Percentiles rank a stretch among this genome's conserved stretches.
These are phyloP conservation scores for Trimorus sp. DNA, from an alignment of 2,888 invertebrate species.

Conservation along the genomic window DNA sequence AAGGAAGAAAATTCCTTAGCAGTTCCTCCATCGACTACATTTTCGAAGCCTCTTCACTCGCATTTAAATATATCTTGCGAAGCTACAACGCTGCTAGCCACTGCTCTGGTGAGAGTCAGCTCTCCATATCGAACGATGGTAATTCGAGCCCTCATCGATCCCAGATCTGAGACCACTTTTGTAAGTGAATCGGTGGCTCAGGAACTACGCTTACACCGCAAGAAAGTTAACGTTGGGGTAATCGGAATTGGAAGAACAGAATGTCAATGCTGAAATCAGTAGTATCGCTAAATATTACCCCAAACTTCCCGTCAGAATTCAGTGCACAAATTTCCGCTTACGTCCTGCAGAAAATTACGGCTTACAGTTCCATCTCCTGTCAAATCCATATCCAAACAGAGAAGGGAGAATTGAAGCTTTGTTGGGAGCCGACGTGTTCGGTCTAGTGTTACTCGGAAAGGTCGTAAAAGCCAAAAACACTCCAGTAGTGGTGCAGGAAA, in stretches of 20 bases:
- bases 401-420: neutral
- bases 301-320: neutral
- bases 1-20: too few relatives aligned
- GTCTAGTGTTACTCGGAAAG: neutral
- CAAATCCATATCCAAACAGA: neutral
- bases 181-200: conserved; percentile 55
- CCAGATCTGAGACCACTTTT: conserved; percentile 62
- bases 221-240: neutral
- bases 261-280: neutral
- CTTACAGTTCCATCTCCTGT: neutral
- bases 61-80: too few relatives aligned
- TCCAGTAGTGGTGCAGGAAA: neutral
- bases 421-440: conserved; percentile 1
- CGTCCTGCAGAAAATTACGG: conserved; percentile 4
- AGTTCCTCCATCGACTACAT: too few relatives aligned
- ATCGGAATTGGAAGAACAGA: neutral
- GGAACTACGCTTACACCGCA: conserved; percentile 29
- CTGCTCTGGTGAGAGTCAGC: too few relatives aligned
- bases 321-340: neutral
- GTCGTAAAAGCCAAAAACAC: neutral
- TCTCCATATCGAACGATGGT: too few relatives aligned
- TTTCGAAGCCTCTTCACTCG: too few relatives aligned
- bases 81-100: too few relatives aligned
- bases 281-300: neutral
- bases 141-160: conserved; percentile 60